These are phyloP conservation scores for Plecturocebus donacophilus DNA, from an alignment of 2,113 vertebrate genomes.

Conservation along the genomic window DNA sequence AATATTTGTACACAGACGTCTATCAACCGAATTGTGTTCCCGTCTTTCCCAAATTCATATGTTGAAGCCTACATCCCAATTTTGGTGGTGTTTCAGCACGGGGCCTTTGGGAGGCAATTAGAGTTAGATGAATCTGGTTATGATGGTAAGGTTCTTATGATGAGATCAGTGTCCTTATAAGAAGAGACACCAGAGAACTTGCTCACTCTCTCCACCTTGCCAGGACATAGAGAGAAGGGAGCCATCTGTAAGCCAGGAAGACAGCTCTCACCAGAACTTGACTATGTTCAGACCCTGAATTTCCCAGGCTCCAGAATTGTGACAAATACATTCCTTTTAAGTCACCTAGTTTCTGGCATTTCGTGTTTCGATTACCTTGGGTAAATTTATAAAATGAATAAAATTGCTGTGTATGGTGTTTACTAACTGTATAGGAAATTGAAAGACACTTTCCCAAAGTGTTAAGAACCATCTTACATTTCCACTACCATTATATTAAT, in stretches of 20 bases:
- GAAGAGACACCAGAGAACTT: background rate
- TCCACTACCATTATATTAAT: background rate
- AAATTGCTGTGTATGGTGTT: background rate
- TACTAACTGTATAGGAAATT: background rate
- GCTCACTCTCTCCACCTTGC: background rate
- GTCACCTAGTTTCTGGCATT: background rate
- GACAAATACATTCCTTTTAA: background rate
- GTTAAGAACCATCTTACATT: background rate
- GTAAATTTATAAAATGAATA: background rate
- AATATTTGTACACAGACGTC: background rate
- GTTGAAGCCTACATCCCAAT: background rate
- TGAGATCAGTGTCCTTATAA: background rate
- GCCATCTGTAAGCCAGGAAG: background rate
- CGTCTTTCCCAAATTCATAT: background rate
- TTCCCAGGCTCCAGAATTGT: background rate
- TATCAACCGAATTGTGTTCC: background rate
- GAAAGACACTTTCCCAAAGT: background rate
- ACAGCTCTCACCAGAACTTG: background rate
- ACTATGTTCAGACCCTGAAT: background rate
- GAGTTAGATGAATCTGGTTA: background rate
- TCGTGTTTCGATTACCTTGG: background rate
- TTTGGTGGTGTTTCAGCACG: background rate
- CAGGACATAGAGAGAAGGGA: background rate
- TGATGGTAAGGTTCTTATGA: background rate
- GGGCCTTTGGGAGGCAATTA: background rate